Base-by-base conservation (phyloP, 1,140 invertebrate species). In the Pseudobourletiella spinata region DNA sequence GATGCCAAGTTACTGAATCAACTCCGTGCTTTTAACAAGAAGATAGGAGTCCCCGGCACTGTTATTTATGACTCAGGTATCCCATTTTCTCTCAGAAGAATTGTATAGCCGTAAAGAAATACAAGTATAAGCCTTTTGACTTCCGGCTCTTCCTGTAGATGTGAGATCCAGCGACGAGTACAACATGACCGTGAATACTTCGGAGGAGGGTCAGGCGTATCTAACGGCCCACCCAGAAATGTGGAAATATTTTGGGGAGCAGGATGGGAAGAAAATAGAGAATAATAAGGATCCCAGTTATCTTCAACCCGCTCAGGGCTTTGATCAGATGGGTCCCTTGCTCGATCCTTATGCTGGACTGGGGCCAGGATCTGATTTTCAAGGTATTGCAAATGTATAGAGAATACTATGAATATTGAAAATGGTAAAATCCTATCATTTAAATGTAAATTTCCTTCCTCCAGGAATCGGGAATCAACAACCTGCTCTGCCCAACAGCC, bases 21-120 rank as follows among this genome's bases (percentile, higher is more conserved):
- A 71, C 73, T 90, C 3, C 82, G 82, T 65, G 87, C 84, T 0
- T 76, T 89, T n/a, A 84, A 81, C 65, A 78, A 83, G 66, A 82
- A 84, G 64, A 80, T 84, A 26, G 79, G 80, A 59, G 79, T 83
- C 25, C 86, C 86, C 15, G 88, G 87, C n/a, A 71, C 80, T 32
- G 73, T 81, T 15, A 71, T 86, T n/a, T 86, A 86, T 69, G 80
- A 82, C 70, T 86, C 84, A 59, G 79, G 82, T 84, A 74, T 69
- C 67, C 66, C 6, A 51, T 16, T 57, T 8, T 39, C 54, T 63
- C 4, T 8, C 25, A 8, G 8, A 52, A 52, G 20, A 29, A 8
- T n/a, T n/a, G n/a, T n/a, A n/a, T n/a, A n/a, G n/a, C n/a, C n/a
- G n/a, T n/a, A n/a, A n/a, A n/a, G n/a, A n/a, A n/a, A n/a, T n/a